A percentile compares a stretch with the other conserved stretches of the same genome.
Conservation (phyloP, 2,888 invertebrate genomes). For the Andrena bucephala region DNA sequence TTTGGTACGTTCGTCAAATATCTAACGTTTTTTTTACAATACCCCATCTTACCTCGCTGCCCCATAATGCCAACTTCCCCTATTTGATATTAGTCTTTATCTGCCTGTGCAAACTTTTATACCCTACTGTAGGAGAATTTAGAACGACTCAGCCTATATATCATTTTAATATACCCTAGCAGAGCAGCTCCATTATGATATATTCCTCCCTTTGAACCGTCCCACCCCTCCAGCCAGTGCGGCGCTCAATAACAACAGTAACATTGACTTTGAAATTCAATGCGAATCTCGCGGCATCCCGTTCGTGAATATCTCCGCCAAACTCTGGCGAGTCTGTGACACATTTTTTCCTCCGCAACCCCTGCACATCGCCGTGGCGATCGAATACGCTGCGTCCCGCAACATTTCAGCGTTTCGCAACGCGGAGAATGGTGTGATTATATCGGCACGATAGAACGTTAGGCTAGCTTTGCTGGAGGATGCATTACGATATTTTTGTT, state of each 20-base stretch:
- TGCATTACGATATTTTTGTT: slow-evolving; percentile 52
- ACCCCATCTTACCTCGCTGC: too few species aligned
- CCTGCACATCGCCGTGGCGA: background rate
- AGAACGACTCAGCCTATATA: background rate
- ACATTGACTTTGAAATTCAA: background rate
- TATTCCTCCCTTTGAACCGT: slow-evolving; percentile 8
- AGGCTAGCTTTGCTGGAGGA: slow-evolving; percentile 8
- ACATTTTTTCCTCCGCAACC: background rate
- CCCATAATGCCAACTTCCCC: too few species aligned
- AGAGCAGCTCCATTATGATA: slow-evolving; percentile 6
- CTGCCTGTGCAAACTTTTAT: background rate
- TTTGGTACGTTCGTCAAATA: too few species aligned
- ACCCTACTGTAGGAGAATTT: background rate
- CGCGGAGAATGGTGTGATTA: slow-evolving; percentile 42
- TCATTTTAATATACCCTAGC: slow-evolving; percentile 2
- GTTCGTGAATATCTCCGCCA: background rate
- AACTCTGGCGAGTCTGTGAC: background rate
- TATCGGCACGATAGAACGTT: slow-evolving; percentile 33
- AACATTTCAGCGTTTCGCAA: background rate
- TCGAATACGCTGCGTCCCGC: slow-evolving; percentile 8
- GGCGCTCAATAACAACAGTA: background rate
- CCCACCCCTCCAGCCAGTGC: background rate
- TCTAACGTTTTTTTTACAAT: too few species aligned
- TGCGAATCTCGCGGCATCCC: background rate
- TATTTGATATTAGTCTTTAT: background rate